phyloP scores from a whole-genome alignment of 2,797 vertebrate genomes.

The Channallabes apus region DNA sequence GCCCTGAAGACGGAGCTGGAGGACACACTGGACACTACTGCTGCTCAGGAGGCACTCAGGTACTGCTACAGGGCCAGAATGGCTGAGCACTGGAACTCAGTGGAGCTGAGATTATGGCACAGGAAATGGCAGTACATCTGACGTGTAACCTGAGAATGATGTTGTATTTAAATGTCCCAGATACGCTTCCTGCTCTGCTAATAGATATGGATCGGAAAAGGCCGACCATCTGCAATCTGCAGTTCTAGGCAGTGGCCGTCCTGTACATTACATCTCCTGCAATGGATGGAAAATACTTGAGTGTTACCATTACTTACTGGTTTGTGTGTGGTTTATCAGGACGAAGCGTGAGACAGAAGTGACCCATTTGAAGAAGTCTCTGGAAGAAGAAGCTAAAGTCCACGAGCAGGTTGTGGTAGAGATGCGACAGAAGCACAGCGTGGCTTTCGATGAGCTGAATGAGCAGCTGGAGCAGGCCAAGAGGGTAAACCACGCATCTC shows the following conservation, averaged over 20 bases:
- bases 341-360: constrained; percentile 95
- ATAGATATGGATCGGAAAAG: background rate
- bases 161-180: background rate
- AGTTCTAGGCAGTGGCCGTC: background rate
- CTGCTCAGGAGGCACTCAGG: constrained; percentile 94
- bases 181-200: background rate
- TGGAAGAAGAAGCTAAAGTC: constrained; percentile 87
- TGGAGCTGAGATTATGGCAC: no score
- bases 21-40: constrained; percentile 94
- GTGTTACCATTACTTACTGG: background rate
- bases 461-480: constrained; percentile 97
- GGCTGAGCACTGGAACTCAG: background rate
- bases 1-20: constrained; percentile 96
- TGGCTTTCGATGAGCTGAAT: constrained; percentile 91
- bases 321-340: constrained; percentile 59
- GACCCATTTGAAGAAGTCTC: constrained; percentile 85
- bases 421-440: constrained; percentile 92
- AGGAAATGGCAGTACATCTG: background rate
- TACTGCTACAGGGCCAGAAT: constrained; percentile 36
- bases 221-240: background rate
- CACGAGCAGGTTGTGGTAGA: constrained; percentile 90
- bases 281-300: background rate
- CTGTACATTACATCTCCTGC: background rate
- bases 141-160: background rate
- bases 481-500: constrained; percentile 73